phyloP scores from a whole-genome alignment of 2,797 vertebrate genomes.

The Schizopygopsis malacanthus region DNA sequence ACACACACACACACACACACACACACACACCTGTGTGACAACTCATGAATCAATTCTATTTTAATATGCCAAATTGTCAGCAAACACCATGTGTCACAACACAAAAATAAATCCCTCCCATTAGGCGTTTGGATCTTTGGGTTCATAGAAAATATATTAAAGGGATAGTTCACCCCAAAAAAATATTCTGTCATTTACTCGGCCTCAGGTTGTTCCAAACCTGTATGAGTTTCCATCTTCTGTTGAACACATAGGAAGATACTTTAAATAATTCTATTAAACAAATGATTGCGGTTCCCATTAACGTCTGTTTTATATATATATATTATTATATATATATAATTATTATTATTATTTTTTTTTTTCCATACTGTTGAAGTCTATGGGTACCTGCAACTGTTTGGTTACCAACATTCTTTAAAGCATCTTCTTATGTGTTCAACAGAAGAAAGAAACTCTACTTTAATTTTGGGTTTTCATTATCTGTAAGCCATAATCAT shows the following conservation, averaged over 20 bases:
- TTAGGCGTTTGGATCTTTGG: background rate
- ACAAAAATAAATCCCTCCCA: background rate
- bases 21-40: constrained; percentile 1
- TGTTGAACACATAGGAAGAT: background rate
- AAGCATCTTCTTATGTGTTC: background rate
- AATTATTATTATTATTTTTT: too few species aligned
- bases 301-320: background rate
- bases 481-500: too few species aligned
- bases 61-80: background rate
- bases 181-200: background rate
- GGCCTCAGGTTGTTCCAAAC: background rate
- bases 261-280: background rate
- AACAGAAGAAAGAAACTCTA: background rate
- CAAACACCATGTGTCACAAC: background rate
- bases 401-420: background rate
- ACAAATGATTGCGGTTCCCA: background rate
- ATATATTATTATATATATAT: background rate
- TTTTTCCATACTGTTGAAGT: too few species aligned
- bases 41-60: background rate
- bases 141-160: background rate
- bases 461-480: too few species aligned
- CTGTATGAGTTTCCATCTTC: background rate
- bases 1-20: background rate
- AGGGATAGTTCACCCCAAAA: background rate
- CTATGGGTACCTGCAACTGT: too few species aligned